Conservation (phyloP, 2,113 vertebrate species). For the Pteruthius melanotis region DNA sequence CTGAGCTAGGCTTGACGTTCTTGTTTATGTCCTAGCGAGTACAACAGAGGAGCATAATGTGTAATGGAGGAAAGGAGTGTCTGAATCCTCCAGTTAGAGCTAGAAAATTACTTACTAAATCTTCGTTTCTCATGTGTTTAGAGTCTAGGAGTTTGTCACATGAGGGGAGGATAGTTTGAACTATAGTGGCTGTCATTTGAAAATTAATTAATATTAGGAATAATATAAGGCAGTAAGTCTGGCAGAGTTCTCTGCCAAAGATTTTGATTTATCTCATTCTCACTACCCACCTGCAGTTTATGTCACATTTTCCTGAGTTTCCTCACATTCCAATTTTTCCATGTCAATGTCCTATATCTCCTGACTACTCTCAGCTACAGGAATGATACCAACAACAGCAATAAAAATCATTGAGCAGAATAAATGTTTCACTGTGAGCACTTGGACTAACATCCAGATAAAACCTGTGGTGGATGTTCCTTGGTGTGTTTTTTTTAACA, state of each 20-base stretch:
- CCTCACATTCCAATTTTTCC: neutral
- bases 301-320: neutral
- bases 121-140: neutral
- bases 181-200: neutral
- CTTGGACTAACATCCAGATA: neutral
- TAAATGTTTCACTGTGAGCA: neutral
- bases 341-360: neutral
- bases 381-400: neutral
- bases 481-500: neutral
- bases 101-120: neutral
- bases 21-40: neutral
- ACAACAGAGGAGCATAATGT: neutral
- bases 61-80: neutral
- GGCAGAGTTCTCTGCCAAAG: neutral
- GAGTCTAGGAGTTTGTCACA: neutral
- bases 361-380: neutral
- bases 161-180: neutral
- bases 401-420: neutral
- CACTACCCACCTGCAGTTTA: neutral
- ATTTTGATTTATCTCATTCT: slow-evolving; percentile 11
- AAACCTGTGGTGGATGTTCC: neutral
- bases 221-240: neutral
- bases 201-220: neutral
- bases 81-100: neutral
- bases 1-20: neutral